Percentiles rank a stretch among this genome's conserved stretches.
phyloP scores from a whole-genome alignment of 1,140 invertebrate genomes.

The Panagrolaimus sp. region DNA sequence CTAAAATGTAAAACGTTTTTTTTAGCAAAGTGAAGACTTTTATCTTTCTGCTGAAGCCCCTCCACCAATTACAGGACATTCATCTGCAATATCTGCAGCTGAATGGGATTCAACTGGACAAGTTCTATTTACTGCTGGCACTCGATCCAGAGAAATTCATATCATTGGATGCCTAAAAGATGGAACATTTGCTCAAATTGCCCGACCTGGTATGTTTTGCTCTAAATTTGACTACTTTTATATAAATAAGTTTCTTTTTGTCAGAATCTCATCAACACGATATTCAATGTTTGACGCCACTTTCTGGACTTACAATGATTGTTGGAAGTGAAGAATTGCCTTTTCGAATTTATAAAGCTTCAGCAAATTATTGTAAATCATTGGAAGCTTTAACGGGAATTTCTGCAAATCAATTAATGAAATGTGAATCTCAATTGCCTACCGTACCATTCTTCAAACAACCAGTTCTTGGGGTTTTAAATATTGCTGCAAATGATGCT shows the following conservation, averaged over 20 bases:
- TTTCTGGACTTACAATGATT: not conserved
- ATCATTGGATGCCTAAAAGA: not conserved
- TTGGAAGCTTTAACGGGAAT: not conserved
- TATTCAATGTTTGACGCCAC: not conserved
- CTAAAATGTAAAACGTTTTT: too few species aligned
- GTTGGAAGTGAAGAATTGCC: not conserved
- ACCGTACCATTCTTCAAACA: slow-evolving; percentile 3
- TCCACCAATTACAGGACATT: not conserved
- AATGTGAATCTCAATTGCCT: not conserved
- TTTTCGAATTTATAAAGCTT: slow-evolving; percentile 6
- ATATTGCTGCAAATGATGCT: not conserved
- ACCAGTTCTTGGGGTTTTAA: slow-evolving; percentile 1
- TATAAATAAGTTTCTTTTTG: too few species aligned
- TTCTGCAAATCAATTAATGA: not conserved
- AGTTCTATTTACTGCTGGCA: not conserved
- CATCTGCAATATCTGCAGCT: not conserved
- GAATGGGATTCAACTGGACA: slow-evolving; percentile 7
- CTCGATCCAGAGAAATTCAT: not conserved
- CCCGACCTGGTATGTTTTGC: too few species aligned
- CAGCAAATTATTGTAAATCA: not conserved
- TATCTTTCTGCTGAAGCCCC: not conserved
- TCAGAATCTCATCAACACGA: slow-evolving; percentile 13
- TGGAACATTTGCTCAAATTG: not conserved
- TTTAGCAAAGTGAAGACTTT: not conserved
- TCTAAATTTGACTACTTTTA: too few species aligned